Base-by-base conservation (phyloP, 2,797 vertebrate genomes). In the Esox lucius region DNA sequence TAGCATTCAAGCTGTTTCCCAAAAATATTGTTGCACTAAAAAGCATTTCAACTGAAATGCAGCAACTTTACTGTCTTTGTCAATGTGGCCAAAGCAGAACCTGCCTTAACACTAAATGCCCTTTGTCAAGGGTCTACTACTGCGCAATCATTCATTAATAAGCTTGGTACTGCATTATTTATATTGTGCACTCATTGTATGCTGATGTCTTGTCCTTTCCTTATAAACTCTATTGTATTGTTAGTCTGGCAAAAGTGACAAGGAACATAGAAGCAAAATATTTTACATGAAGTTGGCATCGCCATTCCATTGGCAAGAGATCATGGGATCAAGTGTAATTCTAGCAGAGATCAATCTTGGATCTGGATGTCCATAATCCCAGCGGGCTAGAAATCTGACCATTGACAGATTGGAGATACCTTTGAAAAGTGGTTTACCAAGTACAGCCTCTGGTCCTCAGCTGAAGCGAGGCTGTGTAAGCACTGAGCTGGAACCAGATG, bases 401-500 rank as follows among this genome's bases (percentile, higher is more conserved):
- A 3, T 74, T 74, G 42, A 76, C 61, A 46, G 31, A 75, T 48
- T 65, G 31, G 62, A 75, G 53, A 70, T 48, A 62, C 56, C 11
- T 71, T 78, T 49, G 67, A 56, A 78, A 64, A 51, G 51, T 39
- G 68, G 51, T 66, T 11, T 48, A 46, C 31, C 68, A 81, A 39
- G 73, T 71, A 13, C 71, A 75, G 77, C 82, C 75, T 74, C 80
- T 74, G 74, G 75, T 64, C 64, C 59, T 35, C 61, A 5, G 16
- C 49, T 71, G 33, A 69, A 80, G 28, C 69, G 73, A 64, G 68
- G 78, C 79, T 73, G 61, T 49, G 12, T 66, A 80, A 74, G 79
- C 72, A 66, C 61, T 22, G 77, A 78, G 82, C 51, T 26, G 72
- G 67, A 83, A 77, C 65, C 16, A n/a, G 69, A 2, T 81, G 86